Percentiles rank a stretch among this genome's conserved stretches.
These are phyloP conservation scores for Hestina assimilis DNA, from an alignment of 1,140 invertebrate species.

Conservation along the genomic window DNA sequence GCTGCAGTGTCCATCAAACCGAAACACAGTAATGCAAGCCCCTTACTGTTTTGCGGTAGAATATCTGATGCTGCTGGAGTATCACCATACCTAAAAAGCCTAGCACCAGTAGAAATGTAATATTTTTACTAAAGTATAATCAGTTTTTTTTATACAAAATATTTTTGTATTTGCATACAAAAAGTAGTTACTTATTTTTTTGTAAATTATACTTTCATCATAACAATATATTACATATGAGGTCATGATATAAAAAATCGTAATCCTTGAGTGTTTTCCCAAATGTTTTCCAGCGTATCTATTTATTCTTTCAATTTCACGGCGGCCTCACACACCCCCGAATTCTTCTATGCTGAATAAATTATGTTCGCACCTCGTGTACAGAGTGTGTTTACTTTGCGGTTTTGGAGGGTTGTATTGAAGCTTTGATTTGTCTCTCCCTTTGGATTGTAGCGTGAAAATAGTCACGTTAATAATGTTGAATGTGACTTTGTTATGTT, in stretches of 20 bases:
- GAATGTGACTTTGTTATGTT: no score
- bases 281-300: conserved; percentile 1
- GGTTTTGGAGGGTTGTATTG: conserved; percentile 41
- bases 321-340: conserved; percentile 51
- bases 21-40: no score
- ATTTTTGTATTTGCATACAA: no score
- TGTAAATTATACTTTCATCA: no score
- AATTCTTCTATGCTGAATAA: conserved; percentile 60
- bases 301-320: conserved; percentile 33
- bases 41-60: no score
- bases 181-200: no score
- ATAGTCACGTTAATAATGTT: not conserved
- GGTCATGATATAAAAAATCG: not conserved
- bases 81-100: no score
- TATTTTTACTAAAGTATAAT: no score
- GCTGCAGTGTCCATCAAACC: no score
- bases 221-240: not conserved
- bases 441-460: not conserved
- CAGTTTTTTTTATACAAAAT: no score
- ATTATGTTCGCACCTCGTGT: conserved; percentile 63
- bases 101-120: no score
- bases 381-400: conserved; percentile 50
- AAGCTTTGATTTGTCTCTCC: conserved; percentile 38
- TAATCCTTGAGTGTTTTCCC: not conserved
- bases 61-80: no score